A percentile compares a stretch with the other conserved stretches of the same genome.
Evolutionary conservation across 1,140 invertebrate species (phyloP).

Genomic region (Megathymus violae): DNA sequence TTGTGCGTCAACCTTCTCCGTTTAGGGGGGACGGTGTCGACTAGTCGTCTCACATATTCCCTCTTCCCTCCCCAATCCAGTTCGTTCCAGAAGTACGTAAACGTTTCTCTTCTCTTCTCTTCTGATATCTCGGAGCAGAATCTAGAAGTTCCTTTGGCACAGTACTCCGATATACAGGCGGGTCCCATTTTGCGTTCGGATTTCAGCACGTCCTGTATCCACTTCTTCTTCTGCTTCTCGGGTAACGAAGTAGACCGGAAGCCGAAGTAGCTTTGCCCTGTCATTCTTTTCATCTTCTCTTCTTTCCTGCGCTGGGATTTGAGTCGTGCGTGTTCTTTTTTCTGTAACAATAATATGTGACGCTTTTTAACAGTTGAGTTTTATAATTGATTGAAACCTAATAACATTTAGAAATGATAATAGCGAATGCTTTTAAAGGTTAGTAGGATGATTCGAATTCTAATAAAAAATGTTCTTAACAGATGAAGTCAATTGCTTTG

Average conservation of each 20-base stretch:
- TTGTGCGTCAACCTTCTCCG: slow-evolving; percentile 43
- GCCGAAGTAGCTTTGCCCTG: slow-evolving; percentile 54
- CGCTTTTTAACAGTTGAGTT: no score
- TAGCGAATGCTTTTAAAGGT: no score
- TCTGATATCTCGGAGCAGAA: slow-evolving; percentile 44
- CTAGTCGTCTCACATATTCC: slow-evolving; percentile 48
- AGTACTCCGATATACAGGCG: slow-evolving; percentile 48
- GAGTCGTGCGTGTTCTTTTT: slow-evolving; percentile 40
- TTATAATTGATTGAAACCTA: no score
- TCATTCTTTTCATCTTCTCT: slow-evolving; percentile 62
- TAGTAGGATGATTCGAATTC: no score
- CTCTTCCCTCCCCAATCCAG: slow-evolving; percentile 62
- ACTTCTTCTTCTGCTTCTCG: slow-evolving; percentile 43
- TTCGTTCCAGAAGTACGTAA: slow-evolving; percentile 58
- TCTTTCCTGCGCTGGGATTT: slow-evolving; percentile 47
- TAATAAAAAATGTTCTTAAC: no score
- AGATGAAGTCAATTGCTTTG: no score
- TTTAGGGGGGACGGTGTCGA: slow-evolving; percentile 49
- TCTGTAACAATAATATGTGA: slow-evolving; percentile 37
- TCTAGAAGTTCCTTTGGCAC: slow-evolving; percentile 41
- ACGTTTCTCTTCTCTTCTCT: slow-evolving; percentile 45
- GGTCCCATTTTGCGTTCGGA: slow-evolving; percentile 53
- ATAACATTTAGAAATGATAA: no score
- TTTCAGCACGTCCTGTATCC: slow-evolving; percentile 59
- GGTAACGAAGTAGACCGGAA: slow-evolving; percentile 40